Evolutionary conservation across 2,113 vertebrate genomes (phyloP), one percentile per base, ranked within the genome.

Genomic region (Rhea americana): DNA sequence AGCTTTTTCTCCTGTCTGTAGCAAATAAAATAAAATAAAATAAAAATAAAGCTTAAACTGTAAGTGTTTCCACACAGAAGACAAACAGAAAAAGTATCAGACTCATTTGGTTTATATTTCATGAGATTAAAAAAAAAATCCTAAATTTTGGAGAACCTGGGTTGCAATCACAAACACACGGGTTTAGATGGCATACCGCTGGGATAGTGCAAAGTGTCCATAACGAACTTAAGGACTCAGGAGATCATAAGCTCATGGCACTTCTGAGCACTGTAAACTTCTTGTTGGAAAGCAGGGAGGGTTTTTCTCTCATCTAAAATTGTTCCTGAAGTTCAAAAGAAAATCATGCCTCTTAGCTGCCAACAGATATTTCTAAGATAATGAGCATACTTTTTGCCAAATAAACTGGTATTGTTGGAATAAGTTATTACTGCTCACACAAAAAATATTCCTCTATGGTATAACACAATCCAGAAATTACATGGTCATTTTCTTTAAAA

Each of bases 1-100:
- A 93, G 82, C 82, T 95, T 88, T 59, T 91, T 50, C 88, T 79
- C 55, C 63, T 66, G 37, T 59, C 78, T 81, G 73, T 50, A 9
- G 37, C 53, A 83, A 30, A 50, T 53, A 71, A 3, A 5, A 58
- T 56, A 51, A 67, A 68, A 85, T 32, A n/a, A 39, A 76, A 53
- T 61, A n/a, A n/a, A 39, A 76, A 53, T 61, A 16, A 39, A 85
- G 35, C 55, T 63, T 43, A 43, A 86, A 79, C 58, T 48, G 17
- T 62, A 43, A 67, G 51, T 58, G 65, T 66, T 95, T 55, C 47
- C 35, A 17, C 47, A 50, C 61, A 35, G 37, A 24, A 61, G 37
- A 77, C 61, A 78, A 90, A 81, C 18, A 67, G 51, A 66, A 59
- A 56, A 45, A 67, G 41, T 18, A 62, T 77, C 7, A 65, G 47